Evolutionary conservation across 2,888 invertebrate genomes (phyloP).

Genomic region (Sarcophaga variegata): DNA sequence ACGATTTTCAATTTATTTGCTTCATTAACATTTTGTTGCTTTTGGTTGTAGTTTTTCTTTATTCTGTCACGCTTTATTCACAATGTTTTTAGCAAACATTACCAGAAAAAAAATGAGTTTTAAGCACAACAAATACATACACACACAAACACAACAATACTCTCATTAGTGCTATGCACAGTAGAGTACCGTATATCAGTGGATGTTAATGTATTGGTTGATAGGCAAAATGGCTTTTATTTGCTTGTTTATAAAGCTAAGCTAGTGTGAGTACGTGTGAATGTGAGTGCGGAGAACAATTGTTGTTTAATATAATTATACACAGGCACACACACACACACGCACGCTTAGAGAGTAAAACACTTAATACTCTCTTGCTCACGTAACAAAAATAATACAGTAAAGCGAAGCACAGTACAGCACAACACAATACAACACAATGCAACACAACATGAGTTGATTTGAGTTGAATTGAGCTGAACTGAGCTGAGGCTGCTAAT

Average conservation of each 20-base stretch:
- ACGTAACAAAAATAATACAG: background rate
- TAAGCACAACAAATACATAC: background rate
- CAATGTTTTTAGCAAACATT: background rate
- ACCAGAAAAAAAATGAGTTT: background rate
- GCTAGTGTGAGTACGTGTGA: background rate
- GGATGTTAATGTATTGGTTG: background rate
- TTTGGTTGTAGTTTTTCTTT: background rate
- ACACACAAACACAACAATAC: background rate
- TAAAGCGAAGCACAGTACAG: background rate
- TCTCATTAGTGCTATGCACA: too few relatives aligned
- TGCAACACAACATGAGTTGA: background rate
- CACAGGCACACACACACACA: background rate
- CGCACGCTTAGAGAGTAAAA: background rate
- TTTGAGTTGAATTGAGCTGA: background rate
- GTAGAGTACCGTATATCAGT: slow-evolving; percentile 17
- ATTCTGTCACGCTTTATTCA: background rate
- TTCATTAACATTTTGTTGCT: slow-evolving; percentile 12
- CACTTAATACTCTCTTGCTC: background rate
- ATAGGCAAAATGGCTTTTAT: background rate
- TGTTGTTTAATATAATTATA: background rate
- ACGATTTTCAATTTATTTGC: slow-evolving; percentile 3
- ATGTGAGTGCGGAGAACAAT: background rate
- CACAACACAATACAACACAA: background rate
- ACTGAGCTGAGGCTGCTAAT: slow-evolving; percentile 74
- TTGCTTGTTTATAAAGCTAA: background rate